phyloP scores from a whole-genome alignment of 2,888 invertebrate species.

The Brenthis hecate region DNA sequence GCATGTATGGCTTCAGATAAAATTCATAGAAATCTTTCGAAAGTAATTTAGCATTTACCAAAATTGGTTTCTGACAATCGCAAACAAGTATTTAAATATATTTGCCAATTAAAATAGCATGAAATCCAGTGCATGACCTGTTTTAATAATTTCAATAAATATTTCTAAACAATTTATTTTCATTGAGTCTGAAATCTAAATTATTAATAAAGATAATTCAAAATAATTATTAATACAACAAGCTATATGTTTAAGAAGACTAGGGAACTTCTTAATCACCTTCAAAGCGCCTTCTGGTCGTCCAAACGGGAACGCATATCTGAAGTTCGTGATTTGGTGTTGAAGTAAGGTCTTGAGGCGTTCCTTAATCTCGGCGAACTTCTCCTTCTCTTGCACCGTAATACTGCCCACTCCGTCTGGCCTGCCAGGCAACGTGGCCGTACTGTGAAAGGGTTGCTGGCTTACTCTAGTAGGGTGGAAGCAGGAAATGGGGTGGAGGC shows the following conservation, averaged over 20 bases:
- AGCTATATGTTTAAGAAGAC: not conserved
- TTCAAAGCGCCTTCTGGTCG: conserved; percentile 99
- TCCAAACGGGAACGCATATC: conserved; percentile 99
- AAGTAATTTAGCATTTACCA: no score
- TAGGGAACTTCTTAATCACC: conserved; percentile 48
- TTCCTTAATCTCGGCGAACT: conserved; percentile 98
- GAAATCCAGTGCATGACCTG: not conserved
- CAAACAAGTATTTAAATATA: no score
- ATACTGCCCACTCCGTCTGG: conserved; percentile 99
- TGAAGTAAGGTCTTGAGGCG: conserved; percentile 95
- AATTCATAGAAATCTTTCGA: no score
- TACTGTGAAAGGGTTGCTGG: conserved; percentile 79
- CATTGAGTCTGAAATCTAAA: no score
- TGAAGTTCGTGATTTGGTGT: conserved; percentile 99
- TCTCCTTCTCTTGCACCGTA: conserved; percentile 98
- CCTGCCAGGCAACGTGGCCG: conserved; percentile 85
- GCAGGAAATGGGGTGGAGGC: conserved; percentile 61
- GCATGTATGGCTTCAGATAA: no score
- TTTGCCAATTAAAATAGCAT: no score
- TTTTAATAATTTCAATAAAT: no score
- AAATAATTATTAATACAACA: not conserved
- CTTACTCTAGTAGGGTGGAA: conserved; percentile 80
- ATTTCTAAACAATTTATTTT: no score
- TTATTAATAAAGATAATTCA: not conserved
- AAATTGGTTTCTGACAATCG: no score